Evolutionary conservation across 2,113 vertebrate genomes (phyloP).

Genomic region (Datnioides undecimradiatus): DNA sequence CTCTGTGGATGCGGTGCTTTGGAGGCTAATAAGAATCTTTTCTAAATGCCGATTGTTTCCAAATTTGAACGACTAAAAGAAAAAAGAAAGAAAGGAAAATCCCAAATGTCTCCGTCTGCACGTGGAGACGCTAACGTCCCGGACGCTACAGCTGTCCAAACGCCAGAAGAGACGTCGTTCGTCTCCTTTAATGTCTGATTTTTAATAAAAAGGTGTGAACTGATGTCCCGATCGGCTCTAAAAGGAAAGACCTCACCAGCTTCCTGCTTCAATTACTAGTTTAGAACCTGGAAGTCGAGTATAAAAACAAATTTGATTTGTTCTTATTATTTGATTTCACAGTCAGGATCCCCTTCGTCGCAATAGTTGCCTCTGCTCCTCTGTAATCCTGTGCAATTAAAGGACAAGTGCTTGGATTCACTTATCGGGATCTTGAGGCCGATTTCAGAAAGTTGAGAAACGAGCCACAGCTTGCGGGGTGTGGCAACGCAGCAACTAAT

Average conservation of each 20-base stretch:
- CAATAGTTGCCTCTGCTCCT: not conserved
- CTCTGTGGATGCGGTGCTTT: not conserved
- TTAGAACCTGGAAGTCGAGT: too few relatives aligned
- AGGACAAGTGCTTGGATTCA: not conserved
- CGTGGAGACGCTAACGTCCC: not conserved
- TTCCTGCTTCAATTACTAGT: too few relatives aligned
- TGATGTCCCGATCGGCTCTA: not conserved
- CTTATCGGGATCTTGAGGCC: not conserved
- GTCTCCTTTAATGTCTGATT: not conserved
- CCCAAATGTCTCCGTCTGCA: not conserved
- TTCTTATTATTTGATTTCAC: not conserved
- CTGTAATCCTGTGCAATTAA: not conserved
- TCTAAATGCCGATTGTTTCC: constrained; percentile 7
- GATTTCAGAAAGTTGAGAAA: not conserved
- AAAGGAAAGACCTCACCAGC: not conserved
- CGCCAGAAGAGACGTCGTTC: not conserved
- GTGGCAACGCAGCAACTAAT: not conserved
- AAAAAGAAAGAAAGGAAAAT: not conserved
- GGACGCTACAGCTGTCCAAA: too few relatives aligned
- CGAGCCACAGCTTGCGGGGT: not conserved
- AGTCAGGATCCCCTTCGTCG: not conserved
- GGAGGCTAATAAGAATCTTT: constrained; percentile 3
- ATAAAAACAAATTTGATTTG: not conserved
- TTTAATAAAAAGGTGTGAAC: not conserved
- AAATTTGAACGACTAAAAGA: not conserved